Conservation (phyloP, 2,888 invertebrate species). For the Belgica antarctica region DNA sequence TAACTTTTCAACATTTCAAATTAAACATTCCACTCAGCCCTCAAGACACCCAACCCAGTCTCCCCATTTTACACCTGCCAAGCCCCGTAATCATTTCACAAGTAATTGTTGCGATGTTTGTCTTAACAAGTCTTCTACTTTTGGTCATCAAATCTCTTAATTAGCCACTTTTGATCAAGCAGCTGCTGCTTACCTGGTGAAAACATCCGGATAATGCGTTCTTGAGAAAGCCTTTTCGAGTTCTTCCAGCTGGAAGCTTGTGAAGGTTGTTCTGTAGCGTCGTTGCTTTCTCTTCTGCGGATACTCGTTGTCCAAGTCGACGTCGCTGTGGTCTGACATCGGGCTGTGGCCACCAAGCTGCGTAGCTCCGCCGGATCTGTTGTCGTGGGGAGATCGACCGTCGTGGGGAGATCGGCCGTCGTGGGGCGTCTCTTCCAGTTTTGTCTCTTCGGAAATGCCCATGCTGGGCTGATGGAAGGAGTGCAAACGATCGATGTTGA, state of each 20-base stretch:
- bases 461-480: conserved; percentile 47
- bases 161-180: not conserved
- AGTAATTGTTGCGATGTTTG: no score
- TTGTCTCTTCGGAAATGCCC: conserved; percentile 57
- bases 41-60: no score
- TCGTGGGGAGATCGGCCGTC: conserved; percentile 55
- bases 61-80: no score
- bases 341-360: conserved; percentile 54
- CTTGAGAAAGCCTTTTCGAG: conserved; percentile 95
- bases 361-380: conserved; percentile 56
- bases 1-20: no score
- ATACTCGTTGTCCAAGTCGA: conserved; percentile 68
- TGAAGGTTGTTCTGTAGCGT: conserved; percentile 87
- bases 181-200: conserved; percentile 86
- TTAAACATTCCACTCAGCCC: no score
- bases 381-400: conserved; percentile 55
- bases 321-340: conserved; percentile 64
- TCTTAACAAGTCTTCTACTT: not conserved
- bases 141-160: conserved; percentile 7
- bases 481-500: conserved; percentile 42
- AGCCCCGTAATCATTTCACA: no score
- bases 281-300: conserved; percentile 86
- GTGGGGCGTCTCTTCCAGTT: conserved; percentile 56
- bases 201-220: conserved; percentile 97
- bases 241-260: conserved; percentile 92